Evolutionary conservation across 2,888 invertebrate species (phyloP).

Genomic region (Limenitis camilla): DNA sequence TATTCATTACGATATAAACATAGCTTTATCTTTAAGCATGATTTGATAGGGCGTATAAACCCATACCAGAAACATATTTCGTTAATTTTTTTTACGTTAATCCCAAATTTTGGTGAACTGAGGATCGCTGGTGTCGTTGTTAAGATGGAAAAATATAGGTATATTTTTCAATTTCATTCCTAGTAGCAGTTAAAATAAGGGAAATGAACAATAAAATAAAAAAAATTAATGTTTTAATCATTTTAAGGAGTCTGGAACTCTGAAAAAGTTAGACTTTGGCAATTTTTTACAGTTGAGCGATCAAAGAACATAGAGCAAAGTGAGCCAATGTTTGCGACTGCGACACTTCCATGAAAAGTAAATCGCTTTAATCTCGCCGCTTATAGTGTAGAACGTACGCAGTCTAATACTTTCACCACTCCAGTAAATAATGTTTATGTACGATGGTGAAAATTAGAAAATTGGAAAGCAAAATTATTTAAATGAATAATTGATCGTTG

Average conservation of each 20-base stretch:
- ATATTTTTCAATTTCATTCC: too few relatives aligned
- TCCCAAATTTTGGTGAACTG: too few relatives aligned
- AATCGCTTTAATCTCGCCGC: constrained; percentile 14
- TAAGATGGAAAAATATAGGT: too few relatives aligned
- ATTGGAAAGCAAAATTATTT: constrained; percentile 35
- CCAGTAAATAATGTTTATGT: constrained; percentile 48
- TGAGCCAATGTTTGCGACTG: constrained; percentile 12
- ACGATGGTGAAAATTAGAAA: constrained; percentile 58
- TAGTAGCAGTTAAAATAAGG: too few relatives aligned
- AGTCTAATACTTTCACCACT: constrained; percentile 45
- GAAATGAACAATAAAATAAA: too few relatives aligned
- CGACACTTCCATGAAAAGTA: constrained; percentile 11
- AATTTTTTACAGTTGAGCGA: constrained; percentile 14
- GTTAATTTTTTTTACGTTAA: too few relatives aligned
- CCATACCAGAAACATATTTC: background rate
- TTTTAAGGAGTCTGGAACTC: too few relatives aligned
- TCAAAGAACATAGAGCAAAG: constrained; percentile 15
- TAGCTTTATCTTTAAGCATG: too few relatives aligned
- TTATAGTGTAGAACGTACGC: constrained; percentile 11
- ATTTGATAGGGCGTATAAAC: too few relatives aligned
- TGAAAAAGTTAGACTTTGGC: background rate
- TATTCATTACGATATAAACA: too few relatives aligned
- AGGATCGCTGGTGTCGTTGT: too few relatives aligned
- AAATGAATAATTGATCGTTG: constrained; percentile 14
- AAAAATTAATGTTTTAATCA: too few relatives aligned